Base-by-base conservation (phyloP, 2,888 invertebrate species). In the Acleris holmiana region DNA sequence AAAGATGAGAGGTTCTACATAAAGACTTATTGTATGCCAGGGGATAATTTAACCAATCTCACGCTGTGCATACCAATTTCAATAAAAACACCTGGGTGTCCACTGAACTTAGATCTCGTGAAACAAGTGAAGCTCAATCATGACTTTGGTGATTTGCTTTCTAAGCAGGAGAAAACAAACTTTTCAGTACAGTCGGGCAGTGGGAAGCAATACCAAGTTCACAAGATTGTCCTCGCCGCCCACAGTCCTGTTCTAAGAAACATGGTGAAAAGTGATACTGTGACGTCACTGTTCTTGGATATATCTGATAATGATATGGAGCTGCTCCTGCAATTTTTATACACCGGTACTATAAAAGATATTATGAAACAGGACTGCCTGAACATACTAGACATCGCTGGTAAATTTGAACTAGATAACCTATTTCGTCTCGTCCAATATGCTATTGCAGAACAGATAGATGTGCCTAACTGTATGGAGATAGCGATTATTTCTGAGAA, bases 211-310 rank as follows among this genome's bases (percentile, higher is more conserved):
- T 87, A 82, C 68, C 75, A 77, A 5, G 75, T 80, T 0, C 91
- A 91, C 66, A 85, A 83, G 67, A 77, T 91, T 29, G 73, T 91
- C 41, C 63, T 91, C 23, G 82, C 84, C 0, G 84, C 85, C 2
- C 86, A 86, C 61, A 89, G 90, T 62, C 73, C 82, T 1, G 76
- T 85, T 2, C 69, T 91, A 2, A 80, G 81, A 54, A 76, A 79
- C 23, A 68, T 78, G 35, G 73, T 86, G 0, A 84, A 82, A 59
- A 76, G 78, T 47, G 67, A 75, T 1, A 55, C 68, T 1, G 64
- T 62, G 2, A 69, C 77, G n/a, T 63, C 70, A 7, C 68, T 80
- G 47, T 71, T 69, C 47, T 63, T 90, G 35, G 82, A 89, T 59
- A 76, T 85, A 7, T 71, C 67, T 57, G 85, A 90, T 63, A 73